These are phyloP conservation scores for Psococerastis gibbosa DNA, from an alignment of 2,888 invertebrate genomes.

Conservation along the genomic window DNA sequence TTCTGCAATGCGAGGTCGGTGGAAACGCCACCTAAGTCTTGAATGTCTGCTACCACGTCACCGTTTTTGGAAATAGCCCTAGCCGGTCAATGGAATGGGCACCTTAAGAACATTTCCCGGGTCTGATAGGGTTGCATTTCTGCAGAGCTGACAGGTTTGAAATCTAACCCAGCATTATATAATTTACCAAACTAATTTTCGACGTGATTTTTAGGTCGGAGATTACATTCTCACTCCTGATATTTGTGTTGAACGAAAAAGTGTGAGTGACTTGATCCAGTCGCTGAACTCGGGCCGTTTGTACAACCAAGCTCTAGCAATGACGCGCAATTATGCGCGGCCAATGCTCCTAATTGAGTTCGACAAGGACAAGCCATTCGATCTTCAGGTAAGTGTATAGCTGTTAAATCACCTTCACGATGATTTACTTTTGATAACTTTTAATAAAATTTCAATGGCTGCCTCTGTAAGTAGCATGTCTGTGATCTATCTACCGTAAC, in stretches of 20 bases:
- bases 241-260: slow-evolving; percentile 92
- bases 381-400: slow-evolving; percentile 46
- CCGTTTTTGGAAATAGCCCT: too few relatives aligned
- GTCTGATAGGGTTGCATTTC: too few relatives aligned
- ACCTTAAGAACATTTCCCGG: too few relatives aligned
- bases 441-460: too few relatives aligned
- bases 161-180: too few relatives aligned
- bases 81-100: too few relatives aligned
- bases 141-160: neutral
- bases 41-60: too few relatives aligned
- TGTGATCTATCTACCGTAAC: too few relatives aligned
- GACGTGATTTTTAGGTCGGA: slow-evolving; percentile 47
- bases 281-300: slow-evolving; percentile 87
- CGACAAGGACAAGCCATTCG: slow-evolving; percentile 82
- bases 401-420: neutral
- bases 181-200: neutral
- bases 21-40: too few relatives aligned
- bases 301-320: slow-evolving; percentile 86
- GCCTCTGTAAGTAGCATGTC: too few relatives aligned
- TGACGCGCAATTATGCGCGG: slow-evolving; percentile 73
- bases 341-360: slow-evolving; percentile 91
- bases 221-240: slow-evolving; percentile 95
- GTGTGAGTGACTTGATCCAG: slow-evolving; percentile 86
- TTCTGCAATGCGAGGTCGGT: too few relatives aligned
- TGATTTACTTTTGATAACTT: too few relatives aligned